Percentiles rank a stretch among this genome's conserved stretches.
These are phyloP conservation scores for Sylvia borin DNA, from an alignment of 2,797 vertebrate genomes.

Conservation along the genomic window DNA sequence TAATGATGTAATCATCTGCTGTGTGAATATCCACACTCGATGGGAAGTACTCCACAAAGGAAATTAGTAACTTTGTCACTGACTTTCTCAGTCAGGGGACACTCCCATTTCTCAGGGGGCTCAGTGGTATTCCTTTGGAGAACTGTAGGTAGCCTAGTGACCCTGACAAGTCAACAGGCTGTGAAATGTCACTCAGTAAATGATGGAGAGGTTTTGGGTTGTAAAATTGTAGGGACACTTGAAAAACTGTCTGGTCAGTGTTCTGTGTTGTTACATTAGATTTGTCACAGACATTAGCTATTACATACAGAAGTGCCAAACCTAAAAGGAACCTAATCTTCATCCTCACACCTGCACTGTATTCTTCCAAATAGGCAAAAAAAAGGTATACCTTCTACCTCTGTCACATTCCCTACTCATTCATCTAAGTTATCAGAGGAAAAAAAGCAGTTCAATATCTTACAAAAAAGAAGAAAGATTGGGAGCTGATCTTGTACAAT, in stretches of 20 bases:
- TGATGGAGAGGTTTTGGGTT: background rate
- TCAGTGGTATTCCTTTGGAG: background rate
- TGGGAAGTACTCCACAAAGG: background rate
- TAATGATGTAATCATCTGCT: background rate
- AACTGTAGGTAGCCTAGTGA: background rate
- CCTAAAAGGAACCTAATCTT: background rate
- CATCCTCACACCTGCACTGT: background rate
- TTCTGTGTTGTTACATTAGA: background rate
- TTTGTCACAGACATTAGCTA: background rate
- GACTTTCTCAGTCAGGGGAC: background rate
- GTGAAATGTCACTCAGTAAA: background rate
- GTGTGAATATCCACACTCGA: background rate
- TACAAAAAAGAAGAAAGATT: background rate
- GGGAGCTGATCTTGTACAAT: background rate
- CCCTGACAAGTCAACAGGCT: background rate
- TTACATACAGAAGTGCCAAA: background rate
- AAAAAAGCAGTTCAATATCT: background rate
- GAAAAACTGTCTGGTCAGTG: background rate
- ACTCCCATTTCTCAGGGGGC: background rate
- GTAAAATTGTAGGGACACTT: background rate
- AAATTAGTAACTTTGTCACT: background rate
- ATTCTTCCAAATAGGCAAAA: background rate
- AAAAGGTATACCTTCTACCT: background rate
- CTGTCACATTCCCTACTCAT: background rate
- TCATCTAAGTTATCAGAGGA: background rate